Conservation (phyloP, 1,140 invertebrate genomes). For the Leptestheria dahalacensis region DNA sequence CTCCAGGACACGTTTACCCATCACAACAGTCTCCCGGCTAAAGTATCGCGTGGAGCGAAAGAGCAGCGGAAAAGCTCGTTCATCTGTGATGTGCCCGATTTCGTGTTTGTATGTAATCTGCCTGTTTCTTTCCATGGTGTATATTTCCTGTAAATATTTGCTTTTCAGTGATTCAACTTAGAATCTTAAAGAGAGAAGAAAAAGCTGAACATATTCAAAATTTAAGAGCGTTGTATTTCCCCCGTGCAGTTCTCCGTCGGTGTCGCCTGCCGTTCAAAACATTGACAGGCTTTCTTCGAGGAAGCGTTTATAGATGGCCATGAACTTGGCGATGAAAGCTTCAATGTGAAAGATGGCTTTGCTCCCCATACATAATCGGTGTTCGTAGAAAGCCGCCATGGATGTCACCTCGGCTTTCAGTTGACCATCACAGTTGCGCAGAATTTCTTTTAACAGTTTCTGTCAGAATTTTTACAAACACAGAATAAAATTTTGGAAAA, state of each 20-base stretch:
- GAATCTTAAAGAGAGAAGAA: too few relatives aligned
- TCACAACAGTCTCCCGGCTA: too few relatives aligned
- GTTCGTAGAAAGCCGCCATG: conserved; percentile 76
- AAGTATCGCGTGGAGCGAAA: too few relatives aligned
- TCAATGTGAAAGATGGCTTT: conserved; percentile 96
- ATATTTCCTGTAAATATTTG: neutral
- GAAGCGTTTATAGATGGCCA: conserved; percentile 81
- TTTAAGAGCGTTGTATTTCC: too few relatives aligned
- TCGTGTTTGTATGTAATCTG: neutral
- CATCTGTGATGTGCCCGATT: neutral
- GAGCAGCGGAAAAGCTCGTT: too few relatives aligned
- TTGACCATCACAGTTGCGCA: conserved; percentile 76
- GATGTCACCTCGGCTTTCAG: conserved; percentile 71
- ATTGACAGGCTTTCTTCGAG: conserved; percentile 47
- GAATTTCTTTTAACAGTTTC: conserved; percentile 65
- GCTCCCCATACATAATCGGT: conserved; percentile 70
- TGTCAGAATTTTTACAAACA: conserved; percentile 24
- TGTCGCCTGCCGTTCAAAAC: neutral
- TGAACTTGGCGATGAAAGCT: conserved; percentile 90
- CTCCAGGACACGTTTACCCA: too few relatives aligned
- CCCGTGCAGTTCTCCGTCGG: too few relatives aligned
- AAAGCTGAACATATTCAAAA: too few relatives aligned
- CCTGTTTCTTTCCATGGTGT: neutral
- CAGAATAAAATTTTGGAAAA: neutral
- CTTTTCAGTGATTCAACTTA: neutral